These are phyloP conservation scores for Venturia canescens DNA, from an alignment of 1,140 invertebrate species.

Conservation along the genomic window DNA sequence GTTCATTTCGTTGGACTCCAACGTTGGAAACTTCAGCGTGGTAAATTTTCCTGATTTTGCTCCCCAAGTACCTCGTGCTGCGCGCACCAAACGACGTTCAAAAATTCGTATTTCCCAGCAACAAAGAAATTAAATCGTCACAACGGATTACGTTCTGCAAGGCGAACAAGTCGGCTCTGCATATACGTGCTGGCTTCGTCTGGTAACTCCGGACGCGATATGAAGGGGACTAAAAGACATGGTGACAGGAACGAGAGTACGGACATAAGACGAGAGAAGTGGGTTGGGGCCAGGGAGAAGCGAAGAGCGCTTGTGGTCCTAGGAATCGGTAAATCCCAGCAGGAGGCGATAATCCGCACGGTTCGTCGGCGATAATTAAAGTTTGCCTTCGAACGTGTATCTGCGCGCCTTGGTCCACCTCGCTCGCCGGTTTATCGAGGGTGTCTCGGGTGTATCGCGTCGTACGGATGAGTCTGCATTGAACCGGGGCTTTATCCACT, in stretches of 20 bases:
- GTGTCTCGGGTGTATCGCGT: not conserved
- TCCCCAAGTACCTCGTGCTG: no score
- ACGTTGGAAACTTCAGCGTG: no score
- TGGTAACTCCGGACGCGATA: slow-evolving; percentile 17
- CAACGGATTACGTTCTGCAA: not conserved
- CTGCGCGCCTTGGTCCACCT: not conserved
- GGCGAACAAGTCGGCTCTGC: not conserved
- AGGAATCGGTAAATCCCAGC: slow-evolving; percentile 27
- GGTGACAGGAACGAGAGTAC: slow-evolving; percentile 34
- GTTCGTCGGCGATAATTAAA: slow-evolving; percentile 40
- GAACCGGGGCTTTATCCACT: no score
- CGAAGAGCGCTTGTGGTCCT: not conserved
- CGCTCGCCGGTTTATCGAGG: not conserved
- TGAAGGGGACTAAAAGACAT: slow-evolving; percentile 9
- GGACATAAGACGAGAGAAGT: slow-evolving; percentile 21
- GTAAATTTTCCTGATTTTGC: no score
- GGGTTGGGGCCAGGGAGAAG: not conserved
- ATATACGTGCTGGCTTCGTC: not conserved
- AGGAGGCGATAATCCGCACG: slow-evolving; percentile 39
- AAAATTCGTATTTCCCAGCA: no score
- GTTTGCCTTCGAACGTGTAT: slow-evolving; percentile 39
- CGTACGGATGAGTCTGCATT: not conserved
- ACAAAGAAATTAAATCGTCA: no score
- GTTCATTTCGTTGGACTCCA: no score
- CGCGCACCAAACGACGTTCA: no score